Evolutionary conservation across 2,113 vertebrate genomes (phyloP).

Genomic region (Xerus inauris): DNA sequence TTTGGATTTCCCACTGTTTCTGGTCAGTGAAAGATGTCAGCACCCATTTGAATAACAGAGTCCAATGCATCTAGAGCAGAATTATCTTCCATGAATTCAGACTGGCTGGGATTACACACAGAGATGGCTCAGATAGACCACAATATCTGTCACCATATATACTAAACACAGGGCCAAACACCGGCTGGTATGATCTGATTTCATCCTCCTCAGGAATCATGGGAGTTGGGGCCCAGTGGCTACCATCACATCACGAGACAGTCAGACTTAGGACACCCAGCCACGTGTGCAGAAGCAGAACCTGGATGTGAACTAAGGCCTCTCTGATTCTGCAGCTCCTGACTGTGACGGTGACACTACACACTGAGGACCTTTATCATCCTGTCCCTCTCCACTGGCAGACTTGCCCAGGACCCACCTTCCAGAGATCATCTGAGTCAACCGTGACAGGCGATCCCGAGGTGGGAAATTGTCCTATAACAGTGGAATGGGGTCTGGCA

Average conservation of each 20-base stretch:
- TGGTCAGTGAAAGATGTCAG: not conserved
- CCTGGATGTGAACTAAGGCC: not conserved
- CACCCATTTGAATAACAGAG: not conserved
- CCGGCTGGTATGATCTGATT: not conserved
- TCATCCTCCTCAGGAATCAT: not conserved
- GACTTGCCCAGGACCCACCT: not conserved
- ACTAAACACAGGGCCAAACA: not conserved
- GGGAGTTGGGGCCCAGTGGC: not conserved
- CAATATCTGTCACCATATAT: not conserved
- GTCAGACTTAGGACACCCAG: not conserved
- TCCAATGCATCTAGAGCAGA: not conserved
- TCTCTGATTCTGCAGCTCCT: not conserved
- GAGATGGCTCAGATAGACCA: not conserved
- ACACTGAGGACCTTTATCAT: not conserved
- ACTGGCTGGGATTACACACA: not conserved
- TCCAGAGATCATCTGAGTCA: not conserved
- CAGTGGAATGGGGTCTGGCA: not conserved
- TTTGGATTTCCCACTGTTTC: not conserved
- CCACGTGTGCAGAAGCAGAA: not conserved
- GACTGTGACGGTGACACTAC: accelerated
- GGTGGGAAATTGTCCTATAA: not conserved
- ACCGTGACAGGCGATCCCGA: not conserved
- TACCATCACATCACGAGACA: not conserved
- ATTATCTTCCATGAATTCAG: not conserved
- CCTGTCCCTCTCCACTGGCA: not conserved